phyloP scores from a whole-genome alignment of 2,888 invertebrate genomes.

The Drosophila melanosoma region DNA sequence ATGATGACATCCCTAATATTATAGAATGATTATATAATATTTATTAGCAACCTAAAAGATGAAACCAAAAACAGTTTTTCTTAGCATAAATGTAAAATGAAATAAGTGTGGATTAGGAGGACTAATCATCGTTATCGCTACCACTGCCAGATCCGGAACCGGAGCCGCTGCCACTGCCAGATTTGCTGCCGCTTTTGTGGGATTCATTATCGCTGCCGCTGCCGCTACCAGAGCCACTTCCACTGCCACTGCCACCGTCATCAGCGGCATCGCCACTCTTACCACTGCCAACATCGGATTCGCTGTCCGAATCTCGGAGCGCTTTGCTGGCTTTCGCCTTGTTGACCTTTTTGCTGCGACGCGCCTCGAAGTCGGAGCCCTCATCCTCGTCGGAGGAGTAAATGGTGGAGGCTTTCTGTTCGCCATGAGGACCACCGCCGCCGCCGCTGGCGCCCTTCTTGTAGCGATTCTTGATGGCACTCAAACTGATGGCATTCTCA shows the following conservation, averaged over 20 bases:
- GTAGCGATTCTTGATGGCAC: slow-evolving; percentile 97
- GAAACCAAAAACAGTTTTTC: neutral
- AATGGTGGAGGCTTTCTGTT: slow-evolving; percentile 87
- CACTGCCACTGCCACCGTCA: slow-evolving; percentile 56
- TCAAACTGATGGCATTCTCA: slow-evolving; percentile 95
- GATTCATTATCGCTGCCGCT: slow-evolving; percentile 63
- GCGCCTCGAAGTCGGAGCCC: slow-evolving; percentile 92
- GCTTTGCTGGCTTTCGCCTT: slow-evolving; percentile 92
- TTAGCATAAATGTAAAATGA: neutral
- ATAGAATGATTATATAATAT: neutral
- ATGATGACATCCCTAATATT: too few species aligned
- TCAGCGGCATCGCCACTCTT: slow-evolving; percentile 66
- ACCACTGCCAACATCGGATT: slow-evolving; percentile 82
- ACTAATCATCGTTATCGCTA: slow-evolving; percentile 64
- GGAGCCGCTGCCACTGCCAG: slow-evolving; percentile 60
- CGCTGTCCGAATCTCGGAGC: slow-evolving; percentile 91
- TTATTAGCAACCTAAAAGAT: slow-evolving; percentile 2
- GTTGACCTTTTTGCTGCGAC: slow-evolving; percentile 89
- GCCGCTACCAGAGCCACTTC: slow-evolving; percentile 53
- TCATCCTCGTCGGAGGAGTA: slow-evolving; percentile 93
- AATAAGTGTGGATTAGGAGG: neutral
- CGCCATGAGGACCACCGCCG: slow-evolving; percentile 33
- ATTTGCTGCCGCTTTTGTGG: slow-evolving; percentile 51
- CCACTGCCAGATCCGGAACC: slow-evolving; percentile 58
- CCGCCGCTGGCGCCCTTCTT: slow-evolving; percentile 87